Evolutionary conservation across 2,888 invertebrate genomes (phyloP).

Genomic region (Hyalella azteca): DNA sequence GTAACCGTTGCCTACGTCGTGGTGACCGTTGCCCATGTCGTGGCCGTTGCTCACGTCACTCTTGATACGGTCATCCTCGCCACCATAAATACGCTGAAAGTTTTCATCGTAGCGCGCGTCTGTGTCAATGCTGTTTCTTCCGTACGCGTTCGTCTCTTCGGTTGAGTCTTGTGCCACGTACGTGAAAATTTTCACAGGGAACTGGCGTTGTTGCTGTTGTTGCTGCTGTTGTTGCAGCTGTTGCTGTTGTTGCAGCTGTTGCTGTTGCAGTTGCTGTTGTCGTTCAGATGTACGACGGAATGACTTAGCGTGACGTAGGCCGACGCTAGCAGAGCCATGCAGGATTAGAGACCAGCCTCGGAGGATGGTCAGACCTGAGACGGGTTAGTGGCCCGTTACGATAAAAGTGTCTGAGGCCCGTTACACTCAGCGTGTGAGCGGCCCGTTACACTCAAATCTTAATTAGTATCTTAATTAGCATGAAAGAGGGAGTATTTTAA

Average conservation of each 20-base stretch:
- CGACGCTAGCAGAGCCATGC: not conserved
- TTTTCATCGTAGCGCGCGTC: not conserved
- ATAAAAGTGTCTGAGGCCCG: too few species aligned
- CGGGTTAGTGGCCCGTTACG: too few species aligned
- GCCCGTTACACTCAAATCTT: too few species aligned
- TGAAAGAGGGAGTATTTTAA: too few species aligned
- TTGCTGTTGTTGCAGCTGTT: slow-evolving; percentile 8
- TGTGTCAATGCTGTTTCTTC: slow-evolving; percentile 6
- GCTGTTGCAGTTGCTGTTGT: not conserved
- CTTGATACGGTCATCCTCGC: not conserved
- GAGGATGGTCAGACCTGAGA: not conserved
- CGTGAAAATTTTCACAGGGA: slow-evolving; percentile 1
- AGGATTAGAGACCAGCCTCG: slow-evolving; percentile 26
- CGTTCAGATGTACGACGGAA: not conserved
- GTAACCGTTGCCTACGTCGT: not conserved
- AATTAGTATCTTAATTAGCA: too few species aligned
- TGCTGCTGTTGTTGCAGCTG: not conserved
- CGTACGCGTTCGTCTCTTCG: not conserved
- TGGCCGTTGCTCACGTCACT: not conserved
- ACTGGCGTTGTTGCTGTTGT: not conserved
- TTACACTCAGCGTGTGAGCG: too few species aligned
- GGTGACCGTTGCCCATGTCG: not conserved
- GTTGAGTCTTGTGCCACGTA: not conserved
- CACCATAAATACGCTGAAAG: too few species aligned
- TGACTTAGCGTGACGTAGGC: slow-evolving; percentile 1